A percentile compares a stretch with the other conserved stretches of the same genome.
phyloP scores from a whole-genome alignment of 1,140 invertebrate species.

The Berghia stephanieae region DNA sequence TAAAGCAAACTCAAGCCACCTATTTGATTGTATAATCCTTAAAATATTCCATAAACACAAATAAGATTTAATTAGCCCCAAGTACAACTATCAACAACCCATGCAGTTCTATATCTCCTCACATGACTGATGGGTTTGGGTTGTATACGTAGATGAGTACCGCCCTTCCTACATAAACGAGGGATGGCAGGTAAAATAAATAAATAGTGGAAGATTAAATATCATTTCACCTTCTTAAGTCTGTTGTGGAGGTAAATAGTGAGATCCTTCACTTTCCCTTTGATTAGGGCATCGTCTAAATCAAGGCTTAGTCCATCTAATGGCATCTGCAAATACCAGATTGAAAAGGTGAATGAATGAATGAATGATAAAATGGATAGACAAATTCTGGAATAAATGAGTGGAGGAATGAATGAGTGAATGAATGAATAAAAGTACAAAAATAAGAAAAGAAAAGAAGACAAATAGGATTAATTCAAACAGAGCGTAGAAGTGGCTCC shows the following conservation, averaged over 20 bases:
- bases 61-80: background rate
- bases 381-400: too few relatives aligned
- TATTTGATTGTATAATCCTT: too few relatives aligned
- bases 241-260: constrained; percentile 59
- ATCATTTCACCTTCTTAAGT: constrained; percentile 53
- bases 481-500: too few relatives aligned
- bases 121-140: too few relatives aligned
- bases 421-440: too few relatives aligned
- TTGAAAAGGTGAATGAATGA: background rate
- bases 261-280: constrained; percentile 56
- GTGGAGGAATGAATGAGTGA: too few relatives aligned
- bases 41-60: background rate
- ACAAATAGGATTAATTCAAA: background rate
- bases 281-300: constrained; percentile 41
- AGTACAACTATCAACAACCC: background rate
- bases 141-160: too few relatives aligned
- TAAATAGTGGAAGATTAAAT: background rate
- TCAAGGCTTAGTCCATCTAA: constrained; percentile 50
- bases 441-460: too few relatives aligned
- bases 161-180: too few relatives aligned
- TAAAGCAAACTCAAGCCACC: too few relatives aligned
- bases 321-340: constrained; percentile 42
- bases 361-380: background rate
- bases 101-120: too few relatives aligned
- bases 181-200: constrained; percentile 1